Percentiles rank a stretch among this genome's conserved stretches.
These are phyloP conservation scores for Apogon talboti DNA, from an alignment of 2,797 vertebrate species.

Conservation along the genomic window DNA sequence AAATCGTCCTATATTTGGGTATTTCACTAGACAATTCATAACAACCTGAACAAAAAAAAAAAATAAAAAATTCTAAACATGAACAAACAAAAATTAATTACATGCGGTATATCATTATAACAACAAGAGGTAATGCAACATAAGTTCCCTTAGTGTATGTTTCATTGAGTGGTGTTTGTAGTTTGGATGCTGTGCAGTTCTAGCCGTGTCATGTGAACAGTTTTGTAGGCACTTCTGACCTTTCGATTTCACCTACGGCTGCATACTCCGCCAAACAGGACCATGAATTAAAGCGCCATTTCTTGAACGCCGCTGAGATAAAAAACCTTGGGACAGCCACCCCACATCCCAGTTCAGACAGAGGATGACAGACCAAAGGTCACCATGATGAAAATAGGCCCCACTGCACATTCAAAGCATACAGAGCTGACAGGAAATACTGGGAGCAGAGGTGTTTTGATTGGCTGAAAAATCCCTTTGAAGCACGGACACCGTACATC, in stretches of 20 bases:
- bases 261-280: conserved; percentile 30
- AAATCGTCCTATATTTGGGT: not conserved
- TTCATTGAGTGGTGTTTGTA: not conserved
- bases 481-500: not conserved
- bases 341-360: conserved; percentile 26
- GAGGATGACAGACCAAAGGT: conserved; percentile 59
- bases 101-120: not conserved
- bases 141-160: not conserved
- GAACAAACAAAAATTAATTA: not conserved
- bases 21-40: not conserved
- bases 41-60: too few species aligned
- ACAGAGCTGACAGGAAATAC: conserved; percentile 30
- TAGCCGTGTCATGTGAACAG: conserved; percentile 25
- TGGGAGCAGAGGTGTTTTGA: conserved; percentile 21
- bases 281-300: conserved; percentile 36
- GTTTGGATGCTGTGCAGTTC: conserved; percentile 13
- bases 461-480: conserved; percentile 29
- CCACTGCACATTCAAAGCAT: conserved; percentile 42
- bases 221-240: conserved; percentile 38
- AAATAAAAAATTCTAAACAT: too few species aligned
- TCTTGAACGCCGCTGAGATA: conserved; percentile 33
- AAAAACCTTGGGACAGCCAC: conserved; percentile 31
- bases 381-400: conserved; percentile 44
- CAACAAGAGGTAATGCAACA: not conserved
- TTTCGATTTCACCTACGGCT: conserved; percentile 45